Base-by-base conservation (phyloP, 2,888 invertebrate species). In the Palloptera scutellata region DNA sequence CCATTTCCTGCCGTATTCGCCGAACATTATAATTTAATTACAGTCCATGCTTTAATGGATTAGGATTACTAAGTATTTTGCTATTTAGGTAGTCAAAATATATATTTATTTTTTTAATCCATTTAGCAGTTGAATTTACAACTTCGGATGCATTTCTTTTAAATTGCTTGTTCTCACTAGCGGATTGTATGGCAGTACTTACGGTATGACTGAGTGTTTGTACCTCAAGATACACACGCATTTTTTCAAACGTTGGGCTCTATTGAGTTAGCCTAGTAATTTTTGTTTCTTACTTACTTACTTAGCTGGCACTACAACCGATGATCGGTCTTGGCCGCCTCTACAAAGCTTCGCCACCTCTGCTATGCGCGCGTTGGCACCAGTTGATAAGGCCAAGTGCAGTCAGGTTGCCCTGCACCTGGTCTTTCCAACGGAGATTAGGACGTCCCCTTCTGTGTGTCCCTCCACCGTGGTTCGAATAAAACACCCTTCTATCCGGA, bases 281-380 rank as follows among this genome's bases (percentile, higher is more conserved):
- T 69, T 62, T 66, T 17, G 66, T 69, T 17, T 52, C 59, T n/a
- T 68, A n/a, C n/a, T n/a, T n/a, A n/a, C n/a, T n/a, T n/a, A n/a
- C n/a, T n/a, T n/a, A n/a, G n/a, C n/a, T n/a, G n/a, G n/a, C n/a
- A n/a, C n/a, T n/a, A n/a, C n/a, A n/a, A n/a, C n/a, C n/a, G n/a
- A n/a, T n/a, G n/a, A n/a, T n/a, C n/a, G n/a, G n/a, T n/a, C n/a
- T n/a, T n/a, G n/a, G n/a, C n/a, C n/a, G n/a, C n/a, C n/a, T n/a
- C n/a, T n/a, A n/a, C n/a, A n/a, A n/a, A n/a, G n/a, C n/a, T n/a
- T n/a, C n/a, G n/a, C n/a, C n/a, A n/a, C n/a, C n/a, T n/a, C n/a
- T n/a, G n/a, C n/a, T n/a, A n/a, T n/a, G n/a, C n/a, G n/a, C n/a
- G n/a, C n/a, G n/a, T n/a, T n/a, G n/a, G n/a, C n/a, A n/a, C n/a